Evolutionary conservation across 2,888 invertebrate species (phyloP).

Genomic region (Mythimna ferrago): DNA sequence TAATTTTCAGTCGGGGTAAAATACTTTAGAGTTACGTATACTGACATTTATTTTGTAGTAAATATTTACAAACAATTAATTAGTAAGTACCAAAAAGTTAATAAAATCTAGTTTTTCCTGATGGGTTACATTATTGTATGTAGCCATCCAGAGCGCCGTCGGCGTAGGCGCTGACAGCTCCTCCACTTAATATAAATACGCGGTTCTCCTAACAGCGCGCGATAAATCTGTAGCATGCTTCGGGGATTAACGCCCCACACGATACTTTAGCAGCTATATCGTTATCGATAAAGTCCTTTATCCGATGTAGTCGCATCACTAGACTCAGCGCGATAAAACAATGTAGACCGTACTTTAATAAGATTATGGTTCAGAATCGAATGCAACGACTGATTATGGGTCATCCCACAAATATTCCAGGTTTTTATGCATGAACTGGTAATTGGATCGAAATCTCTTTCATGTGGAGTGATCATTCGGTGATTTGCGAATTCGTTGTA

Average conservation of each 20-base stretch:
- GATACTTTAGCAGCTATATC: constrained; percentile 77
- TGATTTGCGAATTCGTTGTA: constrained; percentile 62
- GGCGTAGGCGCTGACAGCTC: constrained; percentile 89
- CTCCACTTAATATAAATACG: constrained; percentile 90
- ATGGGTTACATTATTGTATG: constrained; percentile 79
- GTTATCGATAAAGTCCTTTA: constrained; percentile 81
- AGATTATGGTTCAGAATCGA: constrained; percentile 71
- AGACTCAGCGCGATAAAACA: constrained; percentile 65
- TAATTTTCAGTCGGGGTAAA: background rate
- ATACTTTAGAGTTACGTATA: background rate
- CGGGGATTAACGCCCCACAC: constrained; percentile 77
- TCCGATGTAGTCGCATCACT: constrained; percentile 72
- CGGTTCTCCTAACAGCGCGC: constrained; percentile 85
- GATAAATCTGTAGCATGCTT: constrained; percentile 84
- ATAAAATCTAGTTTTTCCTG: constrained; percentile 44
- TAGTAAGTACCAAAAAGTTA: constrained; percentile 14
- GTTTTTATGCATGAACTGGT: constrained; percentile 71
- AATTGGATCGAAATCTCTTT: constrained; percentile 69
- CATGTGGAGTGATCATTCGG: constrained; percentile 64
- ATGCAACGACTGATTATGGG: constrained; percentile 66
- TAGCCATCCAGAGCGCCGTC: constrained; percentile 84
- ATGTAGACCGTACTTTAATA: constrained; percentile 56
- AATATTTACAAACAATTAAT: constrained; percentile 34
- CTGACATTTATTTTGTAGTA: constrained; percentile 9
- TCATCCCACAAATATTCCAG: constrained; percentile 72